These are phyloP conservation scores for Palythoa caribaeorum DNA, from an alignment of 92 coral and sea anemone genomes.

Conservation along the genomic window DNA sequence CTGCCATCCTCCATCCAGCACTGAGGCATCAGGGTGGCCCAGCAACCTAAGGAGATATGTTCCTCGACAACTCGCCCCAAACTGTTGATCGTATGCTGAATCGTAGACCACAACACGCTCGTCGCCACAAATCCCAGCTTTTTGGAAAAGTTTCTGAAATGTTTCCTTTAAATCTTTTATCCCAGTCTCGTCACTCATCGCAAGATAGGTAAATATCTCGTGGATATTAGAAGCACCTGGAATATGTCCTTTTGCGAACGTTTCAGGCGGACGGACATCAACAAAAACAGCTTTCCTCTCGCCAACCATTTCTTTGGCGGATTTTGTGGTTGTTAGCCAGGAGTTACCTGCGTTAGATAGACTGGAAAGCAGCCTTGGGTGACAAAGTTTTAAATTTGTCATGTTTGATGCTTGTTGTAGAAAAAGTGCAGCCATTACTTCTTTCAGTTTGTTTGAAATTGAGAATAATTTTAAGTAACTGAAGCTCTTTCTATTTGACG, in stretches of 20 bases:
- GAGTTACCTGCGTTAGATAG: not conserved
- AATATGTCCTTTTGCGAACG: constrained; percentile 38
- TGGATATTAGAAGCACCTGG: constrained; percentile 47
- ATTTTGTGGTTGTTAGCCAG: not conserved
- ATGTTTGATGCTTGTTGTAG: not conserved
- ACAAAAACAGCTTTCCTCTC: constrained; percentile 2
- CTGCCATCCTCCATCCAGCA: constrained; percentile 45
- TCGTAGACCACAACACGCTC: constrained; percentile 26
- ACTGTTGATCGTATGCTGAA: constrained; percentile 29
- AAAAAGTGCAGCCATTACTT: constrained; percentile 2
- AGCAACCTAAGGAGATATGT: constrained; percentile 11
- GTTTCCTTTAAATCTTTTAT: constrained; percentile 6
- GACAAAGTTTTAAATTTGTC: not conserved
- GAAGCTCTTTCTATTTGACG: not conserved
- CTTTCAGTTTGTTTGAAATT: not conserved
- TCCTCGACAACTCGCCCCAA: constrained; percentile 44
- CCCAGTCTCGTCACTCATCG: constrained; percentile 38
- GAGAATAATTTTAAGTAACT: not conserved
- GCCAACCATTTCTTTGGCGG: constrained; percentile 9
- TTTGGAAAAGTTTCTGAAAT: constrained; percentile 12
- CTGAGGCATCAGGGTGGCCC: constrained; percentile 25
- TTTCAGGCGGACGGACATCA: constrained; percentile 32
- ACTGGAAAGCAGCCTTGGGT: not conserved
- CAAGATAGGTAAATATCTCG: constrained; percentile 32
- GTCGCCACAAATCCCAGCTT: constrained; percentile 39